These are phyloP conservation scores for Halocynthia aurantium DNA, from an alignment of 23 tunicate species.

Conservation along the genomic window DNA sequence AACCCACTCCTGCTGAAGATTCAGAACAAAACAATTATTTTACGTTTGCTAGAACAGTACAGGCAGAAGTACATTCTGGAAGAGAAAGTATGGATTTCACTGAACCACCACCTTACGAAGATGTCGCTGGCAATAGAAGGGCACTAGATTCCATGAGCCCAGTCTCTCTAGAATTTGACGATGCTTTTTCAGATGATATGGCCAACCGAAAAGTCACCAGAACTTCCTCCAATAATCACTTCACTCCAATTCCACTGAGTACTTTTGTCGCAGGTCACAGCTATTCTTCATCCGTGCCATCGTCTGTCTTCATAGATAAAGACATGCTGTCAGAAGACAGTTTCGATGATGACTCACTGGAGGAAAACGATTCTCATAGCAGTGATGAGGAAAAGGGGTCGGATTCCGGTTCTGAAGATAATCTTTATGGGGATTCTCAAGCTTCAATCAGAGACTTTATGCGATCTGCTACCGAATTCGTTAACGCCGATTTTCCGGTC, in stretches of 20 bases:
- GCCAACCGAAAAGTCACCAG: no score
- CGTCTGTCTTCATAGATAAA: slow-evolving; percentile 29
- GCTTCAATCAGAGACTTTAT: background rate
- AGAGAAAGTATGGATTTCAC: no score
- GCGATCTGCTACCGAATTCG: background rate
- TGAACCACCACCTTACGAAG: no score
- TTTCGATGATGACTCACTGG: slow-evolving; percentile 13
- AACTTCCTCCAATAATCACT: no score
- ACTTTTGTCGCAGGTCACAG: slow-evolving; percentile 1
- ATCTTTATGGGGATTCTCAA: background rate
- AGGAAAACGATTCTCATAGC: background rate
- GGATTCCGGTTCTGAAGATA: background rate
- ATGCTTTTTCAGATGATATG: no score
- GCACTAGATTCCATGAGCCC: no score
- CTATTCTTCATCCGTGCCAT: slow-evolving; percentile 23
- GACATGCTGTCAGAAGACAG: slow-evolving; percentile 25
- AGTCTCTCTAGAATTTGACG: no score
- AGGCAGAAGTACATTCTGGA: no score
- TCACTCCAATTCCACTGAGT: background rate
- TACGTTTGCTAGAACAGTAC: no score
- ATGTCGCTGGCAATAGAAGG: no score
- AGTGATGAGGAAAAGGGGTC: slow-evolving; percentile 1
- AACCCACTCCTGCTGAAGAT: no score
- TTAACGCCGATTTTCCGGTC: background rate
- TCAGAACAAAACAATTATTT: no score